phyloP scores from a whole-genome alignment of 2,797 vertebrate species.

The Orestias chungarensis region DNA sequence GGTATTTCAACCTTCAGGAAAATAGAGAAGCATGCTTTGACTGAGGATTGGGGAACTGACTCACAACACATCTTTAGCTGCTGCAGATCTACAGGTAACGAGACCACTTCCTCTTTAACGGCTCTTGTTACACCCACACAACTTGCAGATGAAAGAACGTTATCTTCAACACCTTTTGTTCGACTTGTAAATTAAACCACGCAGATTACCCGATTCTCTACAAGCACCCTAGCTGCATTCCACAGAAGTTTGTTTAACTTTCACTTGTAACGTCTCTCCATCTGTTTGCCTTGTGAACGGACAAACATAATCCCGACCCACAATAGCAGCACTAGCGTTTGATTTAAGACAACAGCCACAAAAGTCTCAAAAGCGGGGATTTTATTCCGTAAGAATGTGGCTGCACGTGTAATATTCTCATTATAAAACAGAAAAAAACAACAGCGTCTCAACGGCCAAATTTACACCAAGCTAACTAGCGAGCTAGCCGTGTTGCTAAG shows the following conservation, averaged over 20 bases:
- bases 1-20: neutral
- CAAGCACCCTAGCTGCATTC: neutral
- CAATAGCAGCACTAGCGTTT: neutral
- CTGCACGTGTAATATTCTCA: neutral
- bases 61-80: constrained; percentile 1
- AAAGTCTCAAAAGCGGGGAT: accelerated
- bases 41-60: constrained; percentile 9
- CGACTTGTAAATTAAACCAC: neutral
- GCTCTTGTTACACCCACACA: constrained; percentile 12
- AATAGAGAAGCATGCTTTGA: neutral
- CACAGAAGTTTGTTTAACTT: constrained; percentile 59
- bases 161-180: neutral
- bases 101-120: constrained; percentile 48
- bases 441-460: constrained; percentile 1
- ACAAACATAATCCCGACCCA: constrained; percentile 19
- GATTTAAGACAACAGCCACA: constrained; percentile 2
- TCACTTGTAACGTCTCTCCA: constrained; percentile 34
- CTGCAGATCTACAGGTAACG: constrained; percentile 35
- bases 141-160: neutral
- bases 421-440: neutral
- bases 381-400: neutral
- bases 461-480: constrained; percentile 48
- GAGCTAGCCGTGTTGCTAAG: constrained; percentile 38
- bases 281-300: constrained; percentile 33
- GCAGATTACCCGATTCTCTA: neutral